Evolutionary conservation across 1,140 invertebrate genomes (phyloP), one percentile per base, ranked within the genome.

Genomic region (Papilio helenus): DNA sequence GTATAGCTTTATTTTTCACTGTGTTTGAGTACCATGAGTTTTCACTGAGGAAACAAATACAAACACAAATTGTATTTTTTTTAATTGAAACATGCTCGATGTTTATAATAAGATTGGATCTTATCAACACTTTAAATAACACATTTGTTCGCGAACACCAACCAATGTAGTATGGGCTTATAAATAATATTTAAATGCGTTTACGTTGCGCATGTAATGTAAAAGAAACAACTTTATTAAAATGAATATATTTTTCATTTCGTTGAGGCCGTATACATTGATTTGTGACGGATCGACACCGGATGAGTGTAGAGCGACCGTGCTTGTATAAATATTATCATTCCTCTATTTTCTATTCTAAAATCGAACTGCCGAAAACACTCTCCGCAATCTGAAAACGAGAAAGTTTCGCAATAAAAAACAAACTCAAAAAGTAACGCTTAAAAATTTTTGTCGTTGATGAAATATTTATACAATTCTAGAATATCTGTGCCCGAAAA

Each of bases 251-350:
- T 73, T 46, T 73, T 73, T 49, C 4, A 73, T 73, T 73, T 73
- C 71, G 12, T 3, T 1, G 61, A 72, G 10, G 18, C 72, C 72
- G 72, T 73, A 18, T 46, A 49, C 72, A 51, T 73, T 73, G 72
- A 73, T 73, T 73, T 73, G 72, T 73, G 72, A 73, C 72, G 72
- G 44, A 51, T 73, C 72, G 39, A 73, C 72, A 73, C 72, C 72
- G 72, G 44, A 73, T 73, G 72, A 73, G 72, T 26, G 72, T 73
- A n/a, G 72, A 23, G n/a, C 42, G 72, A 73, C 72, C 44, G 72
- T 73, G 72, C 72, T 73, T 73, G 72, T 51, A 73, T 51, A 73
- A 73, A 73, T 73, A 73, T 73, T 73, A 73, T 73, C 72, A 4
- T 73, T 73, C 23, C 72, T 73, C 72, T 73, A 73, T 73, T 49